Evolutionary conservation across 1,140 invertebrate species (phyloP).

Genomic region (Diuraphis noxia): DNA sequence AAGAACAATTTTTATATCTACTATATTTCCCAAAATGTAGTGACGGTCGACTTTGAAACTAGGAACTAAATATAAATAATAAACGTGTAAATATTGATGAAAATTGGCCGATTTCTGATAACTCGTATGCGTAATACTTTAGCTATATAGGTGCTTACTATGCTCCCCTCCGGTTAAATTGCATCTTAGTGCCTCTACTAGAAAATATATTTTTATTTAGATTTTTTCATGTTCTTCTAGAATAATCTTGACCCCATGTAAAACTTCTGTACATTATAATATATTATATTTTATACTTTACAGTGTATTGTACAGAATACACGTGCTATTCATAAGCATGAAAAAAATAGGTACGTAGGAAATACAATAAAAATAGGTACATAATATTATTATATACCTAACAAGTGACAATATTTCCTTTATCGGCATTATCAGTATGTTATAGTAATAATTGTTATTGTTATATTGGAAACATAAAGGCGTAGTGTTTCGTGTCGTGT

Average conservation of each 20-base stretch:
- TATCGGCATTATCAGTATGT: background rate
- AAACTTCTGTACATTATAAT: background rate
- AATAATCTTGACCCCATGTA: background rate
- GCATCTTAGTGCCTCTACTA: background rate
- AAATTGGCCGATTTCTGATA: background rate
- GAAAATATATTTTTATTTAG: constrained; percentile 11
- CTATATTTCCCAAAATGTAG: background rate
- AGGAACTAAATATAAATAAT: background rate
- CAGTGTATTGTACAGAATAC: background rate
- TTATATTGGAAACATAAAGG: background rate
- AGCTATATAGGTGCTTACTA: background rate
- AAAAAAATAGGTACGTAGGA: background rate
- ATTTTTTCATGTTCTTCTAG: background rate
- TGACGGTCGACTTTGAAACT: background rate
- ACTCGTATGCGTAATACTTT: background rate
- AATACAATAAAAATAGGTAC: background rate
- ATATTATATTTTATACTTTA: background rate
- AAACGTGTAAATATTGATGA: background rate
- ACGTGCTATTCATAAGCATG: background rate
- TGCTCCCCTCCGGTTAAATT: background rate
- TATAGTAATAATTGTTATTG: background rate
- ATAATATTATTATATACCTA: background rate
- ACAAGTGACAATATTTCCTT: background rate
- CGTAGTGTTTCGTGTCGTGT: background rate
- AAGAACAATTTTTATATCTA: background rate